Evolutionary conservation across 2,113 vertebrate species (phyloP).

Genomic region (Lophochroa leadbeateri): DNA sequence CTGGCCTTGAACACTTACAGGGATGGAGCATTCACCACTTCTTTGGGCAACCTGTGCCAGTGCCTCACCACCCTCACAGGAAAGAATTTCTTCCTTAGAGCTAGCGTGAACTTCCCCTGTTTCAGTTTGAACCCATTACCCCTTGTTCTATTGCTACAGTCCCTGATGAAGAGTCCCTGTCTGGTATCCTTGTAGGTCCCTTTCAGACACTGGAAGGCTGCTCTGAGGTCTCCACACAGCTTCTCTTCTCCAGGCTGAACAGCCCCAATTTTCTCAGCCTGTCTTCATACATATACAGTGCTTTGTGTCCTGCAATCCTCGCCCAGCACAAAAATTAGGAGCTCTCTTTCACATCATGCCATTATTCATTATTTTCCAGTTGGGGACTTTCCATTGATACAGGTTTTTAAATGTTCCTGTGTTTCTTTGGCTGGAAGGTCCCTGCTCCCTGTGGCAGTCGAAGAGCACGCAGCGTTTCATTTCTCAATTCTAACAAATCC

Average conservation of each 20-base stretch:
- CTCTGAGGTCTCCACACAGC: neutral
- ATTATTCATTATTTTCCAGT: fast-evolving
- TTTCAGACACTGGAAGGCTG: neutral
- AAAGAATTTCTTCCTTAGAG: neutral
- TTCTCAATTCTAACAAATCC: slow-evolving; percentile 65
- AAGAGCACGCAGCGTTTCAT: neutral
- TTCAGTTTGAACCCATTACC: neutral
- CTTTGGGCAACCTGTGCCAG: neutral
- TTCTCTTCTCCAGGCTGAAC: neutral
- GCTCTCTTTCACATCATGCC: neutral
- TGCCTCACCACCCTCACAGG: neutral
- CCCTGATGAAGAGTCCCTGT: neutral
- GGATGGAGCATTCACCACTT: neutral
- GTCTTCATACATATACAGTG: neutral
- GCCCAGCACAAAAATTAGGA: neutral
- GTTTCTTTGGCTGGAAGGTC: neutral
- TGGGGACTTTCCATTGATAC: fast-evolving
- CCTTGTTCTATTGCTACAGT: neutral
- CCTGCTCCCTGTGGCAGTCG: neutral
- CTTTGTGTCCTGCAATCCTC: neutral
- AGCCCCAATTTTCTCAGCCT: neutral
- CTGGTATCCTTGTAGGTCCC: neutral
- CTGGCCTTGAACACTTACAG: neutral
- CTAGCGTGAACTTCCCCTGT: neutral
- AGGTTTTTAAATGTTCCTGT: neutral